Evolutionary conservation across 2,113 vertebrate species (phyloP), one percentile per base, ranked within the genome.

Genomic region (Atlantisia rogersi): DNA sequence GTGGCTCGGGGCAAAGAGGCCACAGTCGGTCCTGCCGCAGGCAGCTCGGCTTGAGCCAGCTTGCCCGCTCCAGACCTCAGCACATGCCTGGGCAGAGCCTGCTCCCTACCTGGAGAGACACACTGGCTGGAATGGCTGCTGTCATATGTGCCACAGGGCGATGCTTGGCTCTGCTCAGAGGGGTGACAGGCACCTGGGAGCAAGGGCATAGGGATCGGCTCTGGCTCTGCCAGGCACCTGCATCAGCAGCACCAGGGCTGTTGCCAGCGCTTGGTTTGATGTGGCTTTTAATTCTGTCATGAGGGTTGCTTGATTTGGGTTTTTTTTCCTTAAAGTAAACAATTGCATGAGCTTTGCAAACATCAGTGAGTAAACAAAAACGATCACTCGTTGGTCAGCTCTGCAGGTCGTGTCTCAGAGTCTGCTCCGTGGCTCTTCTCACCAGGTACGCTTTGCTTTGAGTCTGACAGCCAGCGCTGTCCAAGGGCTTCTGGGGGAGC

Each of bases 31-130:
- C 37, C 28, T 1, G 6, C 68, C 2, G 2, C 40, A 19, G 16
- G 46, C 56, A 81, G 40, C 29, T 11, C 2, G 1, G 60, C 46
- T 67, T 35, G 65, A 82, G 14, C 31, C 46, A 42, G 3, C 16
- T 21, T 48, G 32, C 35, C 35, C 0, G 2, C 56, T 42, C 35
- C 32, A n/a, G 32, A 35, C 15, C 1, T 25, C 0, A 0, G 63
- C 7, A 8, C 0, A 0, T 53, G 71, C 22, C 21, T 2, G 1
- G 46, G 40, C 76, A 86, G 71, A 59, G 53, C 53, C 2, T 7
- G 10, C 26, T n/a, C 69, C 24, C 44, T 44, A 39, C 52, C 68
- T 24, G 40, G 24, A 40, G 50, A 26, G 10, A 5, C 0, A 1
- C 1, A 0, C 5, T 59, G 11, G 22, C 63, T 39, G 53, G 29